Evolutionary conservation across 2,888 invertebrate genomes (phyloP).

Genomic region (Volucella bombylans): DNA sequence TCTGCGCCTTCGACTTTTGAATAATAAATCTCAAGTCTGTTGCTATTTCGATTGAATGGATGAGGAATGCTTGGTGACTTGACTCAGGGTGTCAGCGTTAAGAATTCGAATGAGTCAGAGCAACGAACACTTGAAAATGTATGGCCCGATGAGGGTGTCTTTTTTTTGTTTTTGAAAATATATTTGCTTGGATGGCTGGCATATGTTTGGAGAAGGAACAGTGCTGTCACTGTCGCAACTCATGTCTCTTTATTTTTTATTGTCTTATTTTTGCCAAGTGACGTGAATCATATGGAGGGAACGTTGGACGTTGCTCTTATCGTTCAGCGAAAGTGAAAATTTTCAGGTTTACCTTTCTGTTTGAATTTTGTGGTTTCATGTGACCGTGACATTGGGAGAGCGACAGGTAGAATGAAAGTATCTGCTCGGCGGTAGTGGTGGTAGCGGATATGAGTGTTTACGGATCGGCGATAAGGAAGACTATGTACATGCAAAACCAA

Average conservation of each 20-base stretch:
- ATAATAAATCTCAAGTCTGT: slow-evolving; percentile 61
- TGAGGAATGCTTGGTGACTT: slow-evolving; percentile 53
- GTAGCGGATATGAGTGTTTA: slow-evolving; percentile 24
- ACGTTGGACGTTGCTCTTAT: slow-evolving; percentile 41
- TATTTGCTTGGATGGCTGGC: slow-evolving; percentile 1
- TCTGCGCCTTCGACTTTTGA: slow-evolving; percentile 56
- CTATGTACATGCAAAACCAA: slow-evolving; percentile 4
- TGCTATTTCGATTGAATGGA: slow-evolving; percentile 43
- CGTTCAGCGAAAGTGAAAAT: slow-evolving; percentile 59
- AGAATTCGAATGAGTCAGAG: slow-evolving; percentile 66
- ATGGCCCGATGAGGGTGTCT: slow-evolving; percentile 39
- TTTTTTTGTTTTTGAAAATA: background rate
- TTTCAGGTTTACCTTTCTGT: slow-evolving; percentile 21
- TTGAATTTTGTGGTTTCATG: slow-evolving; percentile 26
- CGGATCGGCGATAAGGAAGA: background rate
- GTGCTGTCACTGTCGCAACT: slow-evolving; percentile 24
- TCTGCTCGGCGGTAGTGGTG: background rate
- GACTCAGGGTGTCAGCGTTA: slow-evolving; percentile 39
- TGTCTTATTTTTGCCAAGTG: slow-evolving; percentile 4
- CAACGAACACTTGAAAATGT: slow-evolving; percentile 37
- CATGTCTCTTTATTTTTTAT: slow-evolving; percentile 26
- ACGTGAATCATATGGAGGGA: slow-evolving; percentile 46
- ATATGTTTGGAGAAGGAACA: slow-evolving; percentile 34
- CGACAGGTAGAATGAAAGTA: slow-evolving; percentile 19
- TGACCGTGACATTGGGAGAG: slow-evolving; percentile 53